Evolutionary conservation across 2,888 invertebrate genomes (phyloP).

Genomic region (Pseudococcus viburni): DNA sequence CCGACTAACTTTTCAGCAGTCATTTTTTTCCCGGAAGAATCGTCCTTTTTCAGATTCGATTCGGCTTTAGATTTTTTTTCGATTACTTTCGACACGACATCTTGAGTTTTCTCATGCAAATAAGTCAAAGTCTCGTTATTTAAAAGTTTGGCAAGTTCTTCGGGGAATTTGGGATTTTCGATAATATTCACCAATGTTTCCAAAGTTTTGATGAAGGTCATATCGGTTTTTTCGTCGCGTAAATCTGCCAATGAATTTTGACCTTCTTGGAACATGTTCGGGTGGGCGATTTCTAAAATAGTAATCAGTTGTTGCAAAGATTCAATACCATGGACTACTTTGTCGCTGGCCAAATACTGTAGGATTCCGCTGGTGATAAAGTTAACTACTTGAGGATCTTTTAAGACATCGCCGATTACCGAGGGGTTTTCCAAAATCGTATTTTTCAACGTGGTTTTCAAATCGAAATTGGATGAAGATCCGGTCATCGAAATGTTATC

Average conservation of each 20-base stretch:
- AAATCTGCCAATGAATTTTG: not conserved
- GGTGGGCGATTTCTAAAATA: not conserved
- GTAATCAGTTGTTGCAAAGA: not conserved
- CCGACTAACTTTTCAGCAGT: not conserved
- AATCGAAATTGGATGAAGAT: not conserved
- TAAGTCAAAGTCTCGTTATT: not conserved
- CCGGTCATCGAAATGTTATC: not conserved
- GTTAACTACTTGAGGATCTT: constrained; percentile 15
- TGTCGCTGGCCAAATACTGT: not conserved
- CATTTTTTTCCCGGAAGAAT: not conserved
- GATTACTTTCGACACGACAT: not conserved
- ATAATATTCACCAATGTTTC: not conserved
- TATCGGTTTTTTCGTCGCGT: not conserved
- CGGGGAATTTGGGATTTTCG: not conserved
- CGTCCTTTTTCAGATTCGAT: too few species aligned
- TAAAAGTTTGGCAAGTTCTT: constrained; percentile 17
- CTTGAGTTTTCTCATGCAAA: constrained; percentile 21
- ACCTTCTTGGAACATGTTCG: constrained; percentile 14
- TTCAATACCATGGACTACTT: constrained; percentile 19
- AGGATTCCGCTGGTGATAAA: not conserved
- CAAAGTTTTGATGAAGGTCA: not conserved
- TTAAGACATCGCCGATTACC: not conserved
- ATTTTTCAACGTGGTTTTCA: not conserved
- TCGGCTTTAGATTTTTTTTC: not conserved
- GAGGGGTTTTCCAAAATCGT: not conserved